Base-by-base conservation (phyloP, 1,140 invertebrate genomes). In the Cotesia typhae region DNA sequence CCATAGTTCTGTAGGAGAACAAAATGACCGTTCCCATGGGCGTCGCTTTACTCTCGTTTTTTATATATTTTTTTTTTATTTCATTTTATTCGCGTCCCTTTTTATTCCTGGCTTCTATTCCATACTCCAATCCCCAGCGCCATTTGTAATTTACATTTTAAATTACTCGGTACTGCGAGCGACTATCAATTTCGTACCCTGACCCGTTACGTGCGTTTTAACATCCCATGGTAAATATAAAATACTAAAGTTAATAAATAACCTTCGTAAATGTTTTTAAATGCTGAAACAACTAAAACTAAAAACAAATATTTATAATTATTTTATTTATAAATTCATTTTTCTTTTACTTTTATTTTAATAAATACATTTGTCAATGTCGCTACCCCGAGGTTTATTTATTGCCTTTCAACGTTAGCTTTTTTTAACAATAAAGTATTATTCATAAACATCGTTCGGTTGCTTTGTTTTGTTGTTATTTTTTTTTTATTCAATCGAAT, bases 101-200 rank as follows among this genome's bases (percentile, higher is more conserved):
- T 47, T 47, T 47, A 47, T 47, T 47, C 10, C 41, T 47, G 41
- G 6, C 41, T 47, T 47, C 41, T 47, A 47, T 47, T 47, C 41
- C 41, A 57, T 57, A 57, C 17, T 57, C 60, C 60, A 63, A 63
- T 63, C 60, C 60, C 60, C 60, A 20, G 36, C 60, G 60, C 28
- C 28, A 63, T 63, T 63, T 63, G 60, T 20, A 63, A 63, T 63
- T 63, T 63, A 63, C 60, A 63, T 63, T 63, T 63, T 63, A 63
- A 63, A 63, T 63, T 63, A 63, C 60, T 63, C 60, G 60, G 12
- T 35, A 37, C 60, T 63, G 60, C 60, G 41, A 20, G 60, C 28
- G 60, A 35, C 60, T 63, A 63, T 63, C 60, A 63, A 63, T 63
- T 63, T 63, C 60, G 14, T 6, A 17, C 17, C 60, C 36, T 20